Percentiles rank a stretch among this genome's conserved stretches.
phyloP scores from a whole-genome alignment of 2,797 vertebrate genomes.

The Sphaeramia orbicularis region DNA sequence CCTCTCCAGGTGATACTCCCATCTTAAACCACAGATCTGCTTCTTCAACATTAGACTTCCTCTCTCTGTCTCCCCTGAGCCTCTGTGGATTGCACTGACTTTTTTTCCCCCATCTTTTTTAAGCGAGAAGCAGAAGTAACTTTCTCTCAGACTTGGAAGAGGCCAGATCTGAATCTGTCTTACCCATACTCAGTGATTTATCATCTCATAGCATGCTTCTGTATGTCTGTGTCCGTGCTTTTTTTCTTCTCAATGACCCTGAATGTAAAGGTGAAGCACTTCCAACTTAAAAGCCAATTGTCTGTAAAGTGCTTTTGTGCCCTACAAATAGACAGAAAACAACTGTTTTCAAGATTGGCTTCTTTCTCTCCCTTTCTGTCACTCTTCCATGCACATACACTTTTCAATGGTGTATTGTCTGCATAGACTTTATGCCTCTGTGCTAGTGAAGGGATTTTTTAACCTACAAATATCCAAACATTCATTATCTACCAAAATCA shows the following conservation, averaged over 20 bases:
- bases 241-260: constrained; percentile 13
- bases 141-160: constrained; percentile 36
- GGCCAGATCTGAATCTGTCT: constrained; percentile 50
- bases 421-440: no score
- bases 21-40: constrained; percentile 54
- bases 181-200: constrained; percentile 56
- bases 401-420: not conserved
- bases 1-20: constrained; percentile 63
- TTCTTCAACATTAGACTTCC: constrained; percentile 45
- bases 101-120: constrained; percentile 18
- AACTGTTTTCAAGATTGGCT: constrained; percentile 12
- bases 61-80: constrained; percentile 27
- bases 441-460: no score
- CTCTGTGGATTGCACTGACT: constrained; percentile 33
- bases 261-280: constrained; percentile 35
- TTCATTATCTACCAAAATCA: no score
- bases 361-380: constrained; percentile 30
- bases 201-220: constrained; percentile 31
- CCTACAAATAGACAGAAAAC: constrained; percentile 49
- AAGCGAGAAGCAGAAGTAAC: constrained; percentile 38
- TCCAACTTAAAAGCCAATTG: constrained; percentile 56
- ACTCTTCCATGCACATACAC: constrained; percentile 5
- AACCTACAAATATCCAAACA: no score
- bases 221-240: constrained; percentile 6
- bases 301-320: constrained; percentile 53